Evolutionary conservation across 2,113 vertebrate genomes (phyloP).

Genomic region (Cromileptes altivelis): DNA sequence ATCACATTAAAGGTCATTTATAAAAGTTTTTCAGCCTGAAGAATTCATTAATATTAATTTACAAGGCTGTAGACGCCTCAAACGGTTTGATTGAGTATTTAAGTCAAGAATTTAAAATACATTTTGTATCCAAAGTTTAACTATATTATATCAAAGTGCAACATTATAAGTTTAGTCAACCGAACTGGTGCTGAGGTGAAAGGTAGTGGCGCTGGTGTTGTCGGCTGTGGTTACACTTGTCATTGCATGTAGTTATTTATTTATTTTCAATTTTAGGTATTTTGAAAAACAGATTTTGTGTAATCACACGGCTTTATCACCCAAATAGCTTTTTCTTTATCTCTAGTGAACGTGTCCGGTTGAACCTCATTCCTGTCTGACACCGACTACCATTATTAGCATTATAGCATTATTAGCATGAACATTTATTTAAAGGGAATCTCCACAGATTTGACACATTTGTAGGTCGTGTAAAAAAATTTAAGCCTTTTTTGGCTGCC

Average conservation of each 20-base stretch:
- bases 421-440: neutral
- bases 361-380: neutral
- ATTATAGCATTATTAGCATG: no score
- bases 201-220: no score
- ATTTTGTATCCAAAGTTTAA: neutral
- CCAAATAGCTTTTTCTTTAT: neutral
- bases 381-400: neutral
- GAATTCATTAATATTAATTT: neutral
- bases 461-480: no score
- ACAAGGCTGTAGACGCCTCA: neutral
- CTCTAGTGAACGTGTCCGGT: neutral
- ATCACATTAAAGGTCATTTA: slow-evolving; percentile 47
- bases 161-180: no score
- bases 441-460: neutral
- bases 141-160: neutral
- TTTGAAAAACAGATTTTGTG: neutral
- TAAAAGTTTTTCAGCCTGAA: slow-evolving; percentile 5
- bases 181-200: slow-evolving; percentile 1
- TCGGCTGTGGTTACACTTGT: neutral
- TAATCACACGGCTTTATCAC: neutral
- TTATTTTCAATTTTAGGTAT: neutral
- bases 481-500: no score
- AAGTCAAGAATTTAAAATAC: neutral
- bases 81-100: neutral
- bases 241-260: neutral